Evolutionary conservation across 2,797 vertebrate genomes (phyloP).

Genomic region (Micropoecilia bifurca): DNA sequence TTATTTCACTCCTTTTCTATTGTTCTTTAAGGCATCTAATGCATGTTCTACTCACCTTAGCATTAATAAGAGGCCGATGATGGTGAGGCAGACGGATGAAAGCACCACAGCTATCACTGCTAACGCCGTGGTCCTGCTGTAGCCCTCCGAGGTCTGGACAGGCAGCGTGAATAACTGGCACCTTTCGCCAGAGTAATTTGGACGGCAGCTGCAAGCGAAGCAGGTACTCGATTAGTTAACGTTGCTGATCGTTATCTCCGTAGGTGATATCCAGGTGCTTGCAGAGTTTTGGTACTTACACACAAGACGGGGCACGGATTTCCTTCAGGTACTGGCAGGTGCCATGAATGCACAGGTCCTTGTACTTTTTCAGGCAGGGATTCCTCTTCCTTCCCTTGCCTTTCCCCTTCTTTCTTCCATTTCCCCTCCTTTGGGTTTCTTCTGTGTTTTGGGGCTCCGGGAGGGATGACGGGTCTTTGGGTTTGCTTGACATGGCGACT

Average conservation of each 20-base stretch:
- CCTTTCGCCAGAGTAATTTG: slow-evolving; percentile 88
- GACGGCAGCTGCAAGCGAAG: slow-evolving; percentile 83
- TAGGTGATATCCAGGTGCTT: background rate
- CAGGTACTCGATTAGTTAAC: background rate
- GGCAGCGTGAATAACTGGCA: slow-evolving; percentile 88
- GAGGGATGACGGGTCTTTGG: slow-evolving; percentile 80
- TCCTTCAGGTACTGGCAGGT: slow-evolving; percentile 89
- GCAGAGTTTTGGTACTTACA: slow-evolving; percentile 83
- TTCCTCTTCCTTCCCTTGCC: slow-evolving; percentile 94
- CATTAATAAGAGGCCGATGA: slow-evolving; percentile 92
- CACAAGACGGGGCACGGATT: slow-evolving; percentile 86
- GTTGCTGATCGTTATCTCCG: background rate
- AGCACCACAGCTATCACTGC: slow-evolving; percentile 93
- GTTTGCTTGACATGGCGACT: slow-evolving; percentile 93
- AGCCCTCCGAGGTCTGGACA: slow-evolving; percentile 70
- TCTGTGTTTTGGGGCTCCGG: slow-evolving; percentile 75
- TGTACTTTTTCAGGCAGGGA: slow-evolving; percentile 92
- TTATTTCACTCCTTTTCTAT: background rate
- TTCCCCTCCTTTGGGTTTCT: slow-evolving; percentile 63
- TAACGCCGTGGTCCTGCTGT: slow-evolving; percentile 91
- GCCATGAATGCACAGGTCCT: slow-evolving; percentile 95
- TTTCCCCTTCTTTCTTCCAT: slow-evolving; percentile 87
- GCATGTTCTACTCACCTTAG: slow-evolving; percentile 84
- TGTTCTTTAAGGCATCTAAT: slow-evolving; percentile 1
- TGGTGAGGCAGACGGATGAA: slow-evolving; percentile 91